Base-by-base conservation (phyloP, 2,113 vertebrate species). In the Lipophrys pholis region DNA sequence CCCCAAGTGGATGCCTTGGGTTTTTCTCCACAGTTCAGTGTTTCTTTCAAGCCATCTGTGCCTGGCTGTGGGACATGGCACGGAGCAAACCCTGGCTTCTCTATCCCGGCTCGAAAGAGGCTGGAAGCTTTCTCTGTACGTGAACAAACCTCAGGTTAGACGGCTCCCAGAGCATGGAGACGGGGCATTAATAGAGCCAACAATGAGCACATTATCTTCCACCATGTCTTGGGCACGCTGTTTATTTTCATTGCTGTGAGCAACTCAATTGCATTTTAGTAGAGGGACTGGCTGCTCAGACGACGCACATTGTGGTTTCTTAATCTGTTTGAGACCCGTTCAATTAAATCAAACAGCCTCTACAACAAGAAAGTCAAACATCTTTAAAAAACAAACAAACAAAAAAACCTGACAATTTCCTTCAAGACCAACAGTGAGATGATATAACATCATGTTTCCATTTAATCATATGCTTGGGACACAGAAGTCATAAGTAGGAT, bases 41-140 rank as follows among this genome's bases (percentile, higher is more conserved):
- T 84, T 87, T 87, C 79, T 92, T 88, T 87, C 80, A 89, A 77
- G 78, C 91, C 92, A 93, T 93, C 90, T 93, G 92, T 49, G 79
- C 82, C 72, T 66, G 71, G 90, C 89, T 87, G 52, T 60, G n/a
- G 85, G 88, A 90, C 79, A 89, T 90, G 73, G 84, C 83, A 80
- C 69, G 62, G 73, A 84, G 75, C 55, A 79, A 80, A 63, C 21
- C 78, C 70, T 38, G 68, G 43, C 71, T 85, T 62, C 73, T 59
- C 52, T 38, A 61, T 42, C 51, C 50, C 66, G 36, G 36, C 70
- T 88, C 77, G 69, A 76, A 60, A 74, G 62, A 82, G 61, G 58
- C 77, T 80, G 69, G 68, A 76, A 83, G 81, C 56, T 80, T 81
- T 73, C 35, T 62, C 66, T 71, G 21, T 59, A 63, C 63, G 52